These are phyloP conservation scores for Fragum sueziense DNA, from an alignment of 2,888 invertebrate genomes.

Conservation along the genomic window DNA sequence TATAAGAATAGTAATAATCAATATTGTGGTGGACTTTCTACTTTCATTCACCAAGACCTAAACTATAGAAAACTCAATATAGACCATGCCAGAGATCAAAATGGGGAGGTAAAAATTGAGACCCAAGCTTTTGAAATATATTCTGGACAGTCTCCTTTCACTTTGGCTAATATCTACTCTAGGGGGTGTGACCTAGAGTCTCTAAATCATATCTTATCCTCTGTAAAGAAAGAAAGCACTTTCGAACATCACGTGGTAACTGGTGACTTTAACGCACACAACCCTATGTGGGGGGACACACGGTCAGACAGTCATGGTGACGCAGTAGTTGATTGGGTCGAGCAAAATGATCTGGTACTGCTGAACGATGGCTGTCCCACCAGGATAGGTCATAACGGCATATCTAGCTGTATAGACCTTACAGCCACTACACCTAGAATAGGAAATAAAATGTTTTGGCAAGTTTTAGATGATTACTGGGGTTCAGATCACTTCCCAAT, in stretches of 20 bases:
- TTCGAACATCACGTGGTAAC: slow-evolving; percentile 4
- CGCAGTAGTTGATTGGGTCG: slow-evolving; percentile 1
- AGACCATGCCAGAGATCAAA: slow-evolving; percentile 16
- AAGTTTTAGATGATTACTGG: slow-evolving; percentile 2
- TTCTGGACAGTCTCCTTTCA: neutral
- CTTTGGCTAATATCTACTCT: slow-evolving; percentile 2
- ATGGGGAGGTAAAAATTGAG: slow-evolving; percentile 1
- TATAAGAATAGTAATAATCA: neutral
- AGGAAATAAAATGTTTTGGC: neutral
- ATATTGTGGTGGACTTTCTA: neutral
- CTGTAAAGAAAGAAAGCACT: neutral
- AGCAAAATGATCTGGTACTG: slow-evolving; percentile 4
- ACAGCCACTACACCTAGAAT: neutral
- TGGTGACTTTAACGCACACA: slow-evolving; percentile 25
- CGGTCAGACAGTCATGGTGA: neutral
- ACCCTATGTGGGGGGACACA: slow-evolving; percentile 3
- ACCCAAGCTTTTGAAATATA: slow-evolving; percentile 16
- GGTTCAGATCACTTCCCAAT: slow-evolving; percentile 27
- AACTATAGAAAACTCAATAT: slow-evolving; percentile 2
- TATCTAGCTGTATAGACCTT: neutral
- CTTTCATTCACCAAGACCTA: neutral
- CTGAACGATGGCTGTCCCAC: slow-evolving; percentile 23
- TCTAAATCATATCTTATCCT: neutral
- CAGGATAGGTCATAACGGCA: slow-evolving; percentile 10
- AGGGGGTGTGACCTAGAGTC: slow-evolving; percentile 15